A percentile compares a stretch with the other conserved stretches of the same genome.
These are phyloP conservation scores for Panthera leo DNA, from an alignment of 2,113 vertebrate genomes.

Conservation along the genomic window DNA sequence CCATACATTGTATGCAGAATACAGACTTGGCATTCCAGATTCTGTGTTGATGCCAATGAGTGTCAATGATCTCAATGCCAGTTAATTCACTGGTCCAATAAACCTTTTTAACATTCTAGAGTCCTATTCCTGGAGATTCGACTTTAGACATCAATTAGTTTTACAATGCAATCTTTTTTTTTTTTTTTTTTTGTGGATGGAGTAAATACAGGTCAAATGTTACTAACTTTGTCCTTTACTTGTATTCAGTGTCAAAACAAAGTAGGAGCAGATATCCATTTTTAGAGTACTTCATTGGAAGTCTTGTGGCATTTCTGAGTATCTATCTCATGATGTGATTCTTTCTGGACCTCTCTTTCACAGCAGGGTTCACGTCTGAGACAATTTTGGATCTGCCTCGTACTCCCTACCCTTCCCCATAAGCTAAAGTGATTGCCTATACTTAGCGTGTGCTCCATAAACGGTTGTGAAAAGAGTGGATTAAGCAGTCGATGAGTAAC, in stretches of 20 bases:
- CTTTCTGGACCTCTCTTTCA: neutral
- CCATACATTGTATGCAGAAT: accelerated
- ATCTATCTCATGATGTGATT: neutral
- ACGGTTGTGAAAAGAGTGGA: neutral
- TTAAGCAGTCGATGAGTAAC: neutral
- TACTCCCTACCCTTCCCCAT: neutral
- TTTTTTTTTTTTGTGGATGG: neutral
- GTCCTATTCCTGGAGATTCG: neutral
- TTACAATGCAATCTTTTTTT: neutral
- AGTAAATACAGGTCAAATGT: neutral
- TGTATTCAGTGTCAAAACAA: neutral
- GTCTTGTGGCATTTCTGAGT: neutral
- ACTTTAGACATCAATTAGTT: neutral
- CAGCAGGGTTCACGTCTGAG: neutral
- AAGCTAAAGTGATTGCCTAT: neutral
- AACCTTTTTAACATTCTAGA: neutral
- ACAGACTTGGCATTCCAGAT: neutral
- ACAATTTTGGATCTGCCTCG: neutral
- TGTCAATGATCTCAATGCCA: neutral
- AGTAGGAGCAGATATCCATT: neutral
- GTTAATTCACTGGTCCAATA: too few species aligned
- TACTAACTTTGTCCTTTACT: neutral
- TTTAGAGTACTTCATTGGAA: neutral
- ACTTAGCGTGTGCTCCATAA: neutral
- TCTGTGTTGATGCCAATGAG: neutral